phyloP scores from a whole-genome alignment of 1,140 invertebrate genomes.

The Platyura marginata region DNA sequence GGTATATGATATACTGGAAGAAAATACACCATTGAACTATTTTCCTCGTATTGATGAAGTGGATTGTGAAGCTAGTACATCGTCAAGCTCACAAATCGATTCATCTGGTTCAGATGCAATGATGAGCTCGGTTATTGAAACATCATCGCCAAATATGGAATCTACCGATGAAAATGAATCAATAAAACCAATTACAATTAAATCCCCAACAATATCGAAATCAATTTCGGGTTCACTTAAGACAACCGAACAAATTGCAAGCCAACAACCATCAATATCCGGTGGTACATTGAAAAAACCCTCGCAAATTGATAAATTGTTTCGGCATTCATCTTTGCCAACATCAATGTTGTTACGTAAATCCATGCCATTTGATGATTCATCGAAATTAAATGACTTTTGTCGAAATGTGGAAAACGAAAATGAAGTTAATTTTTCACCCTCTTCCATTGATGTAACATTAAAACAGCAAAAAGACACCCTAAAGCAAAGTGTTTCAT shows the following conservation, averaged over 20 bases:
- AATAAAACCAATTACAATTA: background rate
- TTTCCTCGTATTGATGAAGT: too few species aligned
- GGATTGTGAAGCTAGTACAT: too few species aligned
- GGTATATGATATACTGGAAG: background rate
- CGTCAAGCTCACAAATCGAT: too few species aligned
- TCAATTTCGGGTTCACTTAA: background rate
- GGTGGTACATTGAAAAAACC: background rate
- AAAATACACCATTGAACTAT: background rate
- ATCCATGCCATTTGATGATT: background rate
- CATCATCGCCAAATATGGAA: too few species aligned
- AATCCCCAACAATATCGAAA: background rate
- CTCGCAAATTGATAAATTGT: background rate
- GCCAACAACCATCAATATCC: too few species aligned
- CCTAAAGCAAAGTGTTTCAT: constrained; percentile 18
- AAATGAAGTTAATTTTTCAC: background rate
- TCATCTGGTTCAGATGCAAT: too few species aligned
- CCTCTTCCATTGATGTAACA: constrained; percentile 5
- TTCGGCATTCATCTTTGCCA: background rate
- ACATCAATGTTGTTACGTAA: background rate
- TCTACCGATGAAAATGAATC: background rate
- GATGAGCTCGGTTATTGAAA: too few species aligned
- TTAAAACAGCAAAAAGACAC: constrained; percentile 10
- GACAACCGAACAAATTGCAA: too few species aligned
- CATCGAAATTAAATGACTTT: background rate
- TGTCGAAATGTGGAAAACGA: constrained; percentile 5